Conservation (phyloP, 2,888 invertebrate species). For the Ochropacha duplaris region DNA sequence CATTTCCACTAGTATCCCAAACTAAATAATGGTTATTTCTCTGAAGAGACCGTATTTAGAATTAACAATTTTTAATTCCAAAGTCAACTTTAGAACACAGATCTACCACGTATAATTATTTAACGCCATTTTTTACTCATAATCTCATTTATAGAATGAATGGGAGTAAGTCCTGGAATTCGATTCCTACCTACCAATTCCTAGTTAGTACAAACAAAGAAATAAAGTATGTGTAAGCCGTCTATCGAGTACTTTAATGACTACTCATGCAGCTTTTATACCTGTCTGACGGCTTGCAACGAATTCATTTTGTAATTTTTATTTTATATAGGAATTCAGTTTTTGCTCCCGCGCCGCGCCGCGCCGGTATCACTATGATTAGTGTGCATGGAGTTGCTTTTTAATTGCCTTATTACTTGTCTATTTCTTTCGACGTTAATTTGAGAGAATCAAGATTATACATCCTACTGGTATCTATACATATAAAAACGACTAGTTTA, state of each 20-base stretch:
- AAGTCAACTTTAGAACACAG: not conserved
- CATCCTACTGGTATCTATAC: no score
- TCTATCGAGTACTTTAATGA: not conserved
- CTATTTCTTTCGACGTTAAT: not conserved
- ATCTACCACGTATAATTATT: no score
- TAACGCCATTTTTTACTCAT: no score
- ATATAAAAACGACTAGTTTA: no score
- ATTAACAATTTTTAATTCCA: not conserved
- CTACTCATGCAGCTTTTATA: slow-evolving; percentile 1
- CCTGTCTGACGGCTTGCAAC: not conserved
- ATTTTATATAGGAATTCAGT: not conserved
- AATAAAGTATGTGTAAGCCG: not conserved
- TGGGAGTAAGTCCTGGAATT: not conserved
- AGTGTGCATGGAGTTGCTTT: not conserved
- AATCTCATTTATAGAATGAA: not conserved
- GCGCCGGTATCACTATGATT: not conserved
- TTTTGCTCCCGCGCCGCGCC: not conserved
- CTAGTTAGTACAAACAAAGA: not conserved
- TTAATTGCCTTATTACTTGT: not conserved
- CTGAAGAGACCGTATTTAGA: not conserved
- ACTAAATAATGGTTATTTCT: not conserved
- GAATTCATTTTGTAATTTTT: not conserved
- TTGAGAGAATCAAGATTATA: not conserved
- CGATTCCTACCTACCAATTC: not conserved
- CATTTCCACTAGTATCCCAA: not conserved